Percentiles rank a stretch among this genome's conserved stretches.
Evolutionary conservation across 2,888 invertebrate genomes (phyloP).

Genomic region (Athalia rosae): DNA sequence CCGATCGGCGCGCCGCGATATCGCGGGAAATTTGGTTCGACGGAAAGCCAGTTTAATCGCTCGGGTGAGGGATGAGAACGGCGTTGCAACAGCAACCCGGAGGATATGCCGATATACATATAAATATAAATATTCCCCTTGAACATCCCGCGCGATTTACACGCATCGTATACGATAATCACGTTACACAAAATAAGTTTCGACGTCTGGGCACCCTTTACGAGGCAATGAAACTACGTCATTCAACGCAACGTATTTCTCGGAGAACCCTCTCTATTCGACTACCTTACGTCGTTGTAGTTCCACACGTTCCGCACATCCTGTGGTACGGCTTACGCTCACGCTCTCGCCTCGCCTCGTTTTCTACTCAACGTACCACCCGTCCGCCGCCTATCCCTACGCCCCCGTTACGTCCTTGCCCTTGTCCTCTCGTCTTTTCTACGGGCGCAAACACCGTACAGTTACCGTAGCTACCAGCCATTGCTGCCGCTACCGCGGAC

Average conservation of each 20-base stretch:
- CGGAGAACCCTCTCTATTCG: constrained; percentile 43
- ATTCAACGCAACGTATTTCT: constrained; percentile 54
- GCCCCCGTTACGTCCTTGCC: background rate
- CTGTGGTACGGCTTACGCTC: constrained; percentile 16
- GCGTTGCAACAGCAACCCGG: too few species aligned
- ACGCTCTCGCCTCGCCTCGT: too few species aligned
- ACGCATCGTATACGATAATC: constrained; percentile 52
- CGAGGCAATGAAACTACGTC: constrained; percentile 56
- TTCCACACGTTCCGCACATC: constrained; percentile 28
- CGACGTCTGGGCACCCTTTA: constrained; percentile 50
- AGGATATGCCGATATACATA: too few species aligned
- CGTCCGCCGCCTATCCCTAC: constrained; percentile 47
- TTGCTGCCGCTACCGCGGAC: constrained; percentile 26
- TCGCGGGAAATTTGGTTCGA: too few species aligned
- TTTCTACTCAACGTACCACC: constrained; percentile 19
- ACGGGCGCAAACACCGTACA: constrained; percentile 8
- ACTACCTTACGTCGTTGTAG: constrained; percentile 20
- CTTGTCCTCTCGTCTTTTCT: background rate
- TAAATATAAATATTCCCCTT: too few species aligned
- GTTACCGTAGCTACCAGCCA: background rate
- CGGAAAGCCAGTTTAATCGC: too few species aligned
- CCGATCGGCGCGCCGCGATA: too few species aligned
- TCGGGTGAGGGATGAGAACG: too few species aligned
- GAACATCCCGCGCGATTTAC: constrained; percentile 29
- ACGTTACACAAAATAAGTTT: constrained; percentile 51